Base-by-base conservation (phyloP, 2,797 vertebrate species). In the Melanotaenia maccullochi region DNA sequence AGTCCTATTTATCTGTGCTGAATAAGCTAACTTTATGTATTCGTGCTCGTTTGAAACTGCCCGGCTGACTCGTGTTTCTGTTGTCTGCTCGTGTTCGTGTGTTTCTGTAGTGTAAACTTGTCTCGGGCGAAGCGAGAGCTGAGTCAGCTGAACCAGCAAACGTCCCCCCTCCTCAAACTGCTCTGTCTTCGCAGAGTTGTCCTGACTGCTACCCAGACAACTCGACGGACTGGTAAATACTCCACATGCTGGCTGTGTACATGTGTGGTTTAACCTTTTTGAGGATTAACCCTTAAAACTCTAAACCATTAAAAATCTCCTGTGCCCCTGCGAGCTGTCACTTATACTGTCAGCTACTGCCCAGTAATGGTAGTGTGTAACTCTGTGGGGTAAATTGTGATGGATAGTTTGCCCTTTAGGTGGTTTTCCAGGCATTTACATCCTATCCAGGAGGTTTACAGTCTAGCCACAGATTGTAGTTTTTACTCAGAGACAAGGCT, bases 141-240 rank as follows among this genome's bases (percentile, higher is more conserved):
- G 90, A 95, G 94, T 81, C 96, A 96, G 79, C 92, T 99, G 89
- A 99, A 98, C 92, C 95, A 90, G 75, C 97, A 96, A 65, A 97
- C 95, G 0, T 97, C 97, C 9, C 97, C 98, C 0, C 97, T 96
- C 75, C 97, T 98, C 93, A 99, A 99, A 81, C 90, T 99, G 68
- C 91, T 96, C 9, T 99, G 97, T 78, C 93, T 99, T 55, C 89
- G 94, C 25, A 95, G 94, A 86, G 97, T 97, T 65, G 89, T 96
- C 1, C 93, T 96, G 83, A 94, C 94, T 0, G 95, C 97, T 65
- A 97, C 96, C 65, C 97, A 97, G 73, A 95, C 94, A 7, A 94
- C 96, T 12, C 93, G 93, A 85, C 94, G 93, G 88, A 94, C 95
- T 89, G 96, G 97, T 99, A 51, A 28, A 93, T 93, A 3, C 4